Percentiles rank a stretch among this genome's conserved stretches.
phyloP scores from a whole-genome alignment of 2,888 invertebrate genomes.

The Microctonus hyperodae region DNA sequence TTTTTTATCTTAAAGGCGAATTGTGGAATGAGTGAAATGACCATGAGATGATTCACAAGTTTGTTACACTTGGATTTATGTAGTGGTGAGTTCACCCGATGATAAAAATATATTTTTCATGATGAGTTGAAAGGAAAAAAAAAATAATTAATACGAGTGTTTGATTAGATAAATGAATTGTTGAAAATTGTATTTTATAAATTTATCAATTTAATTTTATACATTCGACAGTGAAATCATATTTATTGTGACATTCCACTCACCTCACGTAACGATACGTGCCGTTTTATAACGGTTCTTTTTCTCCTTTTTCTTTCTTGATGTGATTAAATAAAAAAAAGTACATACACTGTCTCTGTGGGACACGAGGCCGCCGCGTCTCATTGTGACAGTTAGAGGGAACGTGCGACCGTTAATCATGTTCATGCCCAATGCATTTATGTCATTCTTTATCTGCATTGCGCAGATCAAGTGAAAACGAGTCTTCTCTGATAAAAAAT shows the following conservation, averaged over 20 bases:
- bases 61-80: slow-evolving; percentile 16
- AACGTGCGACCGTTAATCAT: slow-evolving; percentile 33
- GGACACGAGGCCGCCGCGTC: slow-evolving; percentile 46
- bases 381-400: slow-evolving; percentile 33
- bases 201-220: neutral
- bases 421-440: slow-evolving; percentile 19
- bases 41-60: slow-evolving; percentile 14
- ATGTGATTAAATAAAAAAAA: slow-evolving; percentile 43
- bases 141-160: neutral
- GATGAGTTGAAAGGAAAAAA: neutral
- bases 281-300: slow-evolving; percentile 55
- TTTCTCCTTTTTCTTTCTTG: slow-evolving; percentile 33
- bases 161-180: neutral
- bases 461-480: slow-evolving; percentile 25
- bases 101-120: neutral
- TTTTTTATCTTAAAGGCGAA: slow-evolving; percentile 3
- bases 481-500: slow-evolving; percentile 6
- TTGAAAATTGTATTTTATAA: neutral
- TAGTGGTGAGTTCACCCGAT: slow-evolving; percentile 14
- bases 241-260: slow-evolving; percentile 45
- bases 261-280: slow-evolving; percentile 55
- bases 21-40: slow-evolving; percentile 6
- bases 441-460: neutral
- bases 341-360: slow-evolving; percentile 41
- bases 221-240: neutral